Conservation (phyloP, 2,113 vertebrate genomes). For the Chauna torquata region DNA sequence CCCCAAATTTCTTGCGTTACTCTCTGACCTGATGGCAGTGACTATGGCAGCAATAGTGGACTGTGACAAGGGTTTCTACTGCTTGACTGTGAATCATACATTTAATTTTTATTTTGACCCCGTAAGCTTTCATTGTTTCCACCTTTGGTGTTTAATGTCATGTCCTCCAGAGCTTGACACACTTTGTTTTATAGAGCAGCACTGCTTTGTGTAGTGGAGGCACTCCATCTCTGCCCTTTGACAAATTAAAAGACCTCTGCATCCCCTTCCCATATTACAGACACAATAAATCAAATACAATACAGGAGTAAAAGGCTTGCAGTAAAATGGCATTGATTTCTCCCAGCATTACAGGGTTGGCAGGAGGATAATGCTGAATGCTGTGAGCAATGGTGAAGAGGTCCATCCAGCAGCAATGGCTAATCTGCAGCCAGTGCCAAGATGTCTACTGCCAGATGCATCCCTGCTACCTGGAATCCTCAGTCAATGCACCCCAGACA, state of each 20-base stretch:
- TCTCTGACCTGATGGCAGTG: background rate
- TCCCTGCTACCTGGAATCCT: background rate
- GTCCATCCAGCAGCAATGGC: background rate
- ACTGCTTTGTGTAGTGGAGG: fast-evolving
- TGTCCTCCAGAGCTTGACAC: background rate
- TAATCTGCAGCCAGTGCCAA: background rate
- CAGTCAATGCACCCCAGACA: background rate
- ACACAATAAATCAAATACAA: background rate
- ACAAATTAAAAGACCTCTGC: background rate
- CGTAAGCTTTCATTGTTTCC: background rate
- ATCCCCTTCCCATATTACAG: background rate
- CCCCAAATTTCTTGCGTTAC: background rate
- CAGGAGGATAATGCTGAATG: background rate
- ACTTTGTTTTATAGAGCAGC: background rate
- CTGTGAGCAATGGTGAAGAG: background rate
- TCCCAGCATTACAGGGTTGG: background rate
- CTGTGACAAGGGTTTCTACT: background rate
- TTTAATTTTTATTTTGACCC: fast-evolving
- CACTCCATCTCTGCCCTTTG: background rate
- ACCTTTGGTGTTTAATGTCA: background rate
- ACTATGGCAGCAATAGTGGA: too few species aligned
- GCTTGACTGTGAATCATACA: fast-evolving
- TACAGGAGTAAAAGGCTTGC: background rate
- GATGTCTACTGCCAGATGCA: background rate
- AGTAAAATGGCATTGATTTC: background rate